Evolutionary conservation across 2,888 invertebrate genomes (phyloP).

Genomic region (Anarsia innoxiella): DNA sequence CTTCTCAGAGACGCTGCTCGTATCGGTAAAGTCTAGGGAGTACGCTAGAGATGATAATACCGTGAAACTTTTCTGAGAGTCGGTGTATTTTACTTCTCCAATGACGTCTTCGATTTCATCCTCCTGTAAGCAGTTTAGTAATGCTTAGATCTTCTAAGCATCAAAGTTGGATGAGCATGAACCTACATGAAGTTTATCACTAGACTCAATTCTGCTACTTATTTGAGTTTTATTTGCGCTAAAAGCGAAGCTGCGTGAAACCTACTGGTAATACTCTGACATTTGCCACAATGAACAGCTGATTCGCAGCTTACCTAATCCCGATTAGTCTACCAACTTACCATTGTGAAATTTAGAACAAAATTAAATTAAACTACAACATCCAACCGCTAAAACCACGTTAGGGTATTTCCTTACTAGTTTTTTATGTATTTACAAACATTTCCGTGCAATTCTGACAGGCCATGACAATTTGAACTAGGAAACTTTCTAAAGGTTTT

Average conservation of each 20-base stretch:
- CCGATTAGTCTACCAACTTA: too few species aligned
- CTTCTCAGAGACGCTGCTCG: constrained; percentile 38
- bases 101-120: constrained; percentile 57
- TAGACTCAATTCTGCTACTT: not conserved
- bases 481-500: constrained; percentile 42
- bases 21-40: constrained; percentile 57
- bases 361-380: constrained; percentile 45
- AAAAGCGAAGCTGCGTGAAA: too few species aligned
- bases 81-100: constrained; percentile 48
- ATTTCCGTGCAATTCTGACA: constrained; percentile 62
- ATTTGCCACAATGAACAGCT: too few species aligned
- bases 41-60: constrained; percentile 40
- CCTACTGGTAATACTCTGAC: too few species aligned
- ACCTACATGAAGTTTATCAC: not conserved
- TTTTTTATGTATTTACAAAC: constrained; percentile 51
- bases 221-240: not conserved
- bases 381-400: constrained; percentile 29
- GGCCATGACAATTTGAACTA: constrained; percentile 54
- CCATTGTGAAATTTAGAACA: constrained; percentile 58
- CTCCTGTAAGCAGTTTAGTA: constrained; percentile 5
- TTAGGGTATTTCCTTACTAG: constrained; percentile 29
- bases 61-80: constrained; percentile 63
- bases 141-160: too few species aligned
- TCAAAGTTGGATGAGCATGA: too few species aligned
- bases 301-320: too few species aligned